Evolutionary conservation across 2,113 vertebrate genomes (phyloP).

Genomic region (Tamias sibiricus): DNA sequence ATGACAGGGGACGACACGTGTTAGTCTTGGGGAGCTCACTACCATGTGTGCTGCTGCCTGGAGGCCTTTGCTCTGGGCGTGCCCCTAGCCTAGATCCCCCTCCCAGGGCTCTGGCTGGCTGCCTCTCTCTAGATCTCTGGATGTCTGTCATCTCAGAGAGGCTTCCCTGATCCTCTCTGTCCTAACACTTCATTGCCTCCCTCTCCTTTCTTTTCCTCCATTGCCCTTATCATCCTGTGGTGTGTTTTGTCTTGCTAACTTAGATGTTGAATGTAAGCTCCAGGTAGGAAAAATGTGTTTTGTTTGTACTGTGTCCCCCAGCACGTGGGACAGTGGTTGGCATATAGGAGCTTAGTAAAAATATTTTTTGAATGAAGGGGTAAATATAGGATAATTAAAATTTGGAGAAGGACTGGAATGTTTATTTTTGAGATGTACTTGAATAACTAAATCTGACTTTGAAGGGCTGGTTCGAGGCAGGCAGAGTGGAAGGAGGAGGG

Average conservation of each 20-base stretch:
- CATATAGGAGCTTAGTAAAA: not conserved
- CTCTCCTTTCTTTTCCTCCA: not conserved
- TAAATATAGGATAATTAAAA: not conserved
- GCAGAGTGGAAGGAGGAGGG: not conserved
- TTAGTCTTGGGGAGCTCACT: not conserved
- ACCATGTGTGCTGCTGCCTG: not conserved
- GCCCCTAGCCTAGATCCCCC: no score
- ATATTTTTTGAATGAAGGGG: not conserved
- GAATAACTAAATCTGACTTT: not conserved
- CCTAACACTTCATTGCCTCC: not conserved
- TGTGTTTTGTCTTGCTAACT: not conserved
- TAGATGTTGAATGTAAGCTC: not conserved
- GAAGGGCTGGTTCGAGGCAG: not conserved
- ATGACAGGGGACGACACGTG: not conserved
- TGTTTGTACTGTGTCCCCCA: not conserved
- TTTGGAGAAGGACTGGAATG: not conserved
- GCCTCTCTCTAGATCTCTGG: not conserved
- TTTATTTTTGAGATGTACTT: not conserved
- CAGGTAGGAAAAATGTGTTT: not conserved
- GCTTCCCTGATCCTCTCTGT: not conserved
- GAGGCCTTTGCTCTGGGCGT: accelerated
- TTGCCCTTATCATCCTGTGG: not conserved
- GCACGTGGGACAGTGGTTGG: not conserved
- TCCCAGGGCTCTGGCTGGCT: not conserved
- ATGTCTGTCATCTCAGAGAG: not conserved